Evolutionary conservation across 2,797 vertebrate genomes (phyloP), one percentile per base, ranked within the genome.

Genomic region (Alfaro cultratus): DNA sequence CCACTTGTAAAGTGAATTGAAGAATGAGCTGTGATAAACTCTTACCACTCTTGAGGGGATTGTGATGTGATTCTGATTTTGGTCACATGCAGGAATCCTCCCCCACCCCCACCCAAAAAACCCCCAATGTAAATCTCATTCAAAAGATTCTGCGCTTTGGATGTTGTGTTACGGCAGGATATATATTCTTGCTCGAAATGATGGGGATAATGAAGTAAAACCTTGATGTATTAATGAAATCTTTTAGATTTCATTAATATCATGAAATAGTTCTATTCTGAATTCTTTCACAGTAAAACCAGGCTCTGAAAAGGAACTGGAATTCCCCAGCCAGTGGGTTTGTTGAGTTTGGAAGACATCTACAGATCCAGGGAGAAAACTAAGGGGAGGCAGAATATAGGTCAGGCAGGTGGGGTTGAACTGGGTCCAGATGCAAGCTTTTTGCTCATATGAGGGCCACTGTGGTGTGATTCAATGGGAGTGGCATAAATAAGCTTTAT

Each of bases 391-490:
- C 75, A 90, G 88, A 92, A 94, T 95, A 90, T 92, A 94, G 94
- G 93, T 94, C 95, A 95, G 77, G 88, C 92, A 93, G 93, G 94
- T 94, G 93, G 94, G 86, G 88, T 83, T 91, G 85, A 92, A 93
- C 77, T 85, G 77, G 90, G 92, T 94, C 94, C 93, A 95, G 88
- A 92, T 91, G 85, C 75, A 75, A 86, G 84, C 73, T 55, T 80
- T 75, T 79, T 85, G 84, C 71, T 89, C 80, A 64, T 51, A 80
- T 82, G 83, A 85, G 77, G 83, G 79, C 76, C 68, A 77, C 71
- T 62, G 29, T 74, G 74, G 57, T 87, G 83, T 78, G 77, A 85
- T 71, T 76, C 31, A 60, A 76, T 51, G 70, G 74, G 86, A 82
- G 82, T 26, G 78, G 80, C 77, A 74, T 23, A 81, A 84, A 41